Percentiles rank a stretch among this genome's conserved stretches.
Conservation (phyloP, 2,797 vertebrate species). For the Takifugu rubripes region DNA sequence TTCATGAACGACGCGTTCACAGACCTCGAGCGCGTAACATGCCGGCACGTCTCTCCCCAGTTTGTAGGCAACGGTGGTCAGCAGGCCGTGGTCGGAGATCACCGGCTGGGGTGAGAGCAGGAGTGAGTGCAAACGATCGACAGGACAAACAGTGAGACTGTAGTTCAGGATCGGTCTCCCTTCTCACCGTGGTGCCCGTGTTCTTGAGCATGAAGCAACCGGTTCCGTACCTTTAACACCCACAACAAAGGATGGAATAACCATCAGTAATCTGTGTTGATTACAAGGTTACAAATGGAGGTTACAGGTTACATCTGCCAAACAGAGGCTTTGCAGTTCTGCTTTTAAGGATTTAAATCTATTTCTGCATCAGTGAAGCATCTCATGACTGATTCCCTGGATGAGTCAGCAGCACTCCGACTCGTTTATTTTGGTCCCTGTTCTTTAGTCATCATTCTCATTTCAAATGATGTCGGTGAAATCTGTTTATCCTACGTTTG, state of each 20-base stretch:
- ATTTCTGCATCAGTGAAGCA: no score
- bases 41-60: constrained; percentile 85
- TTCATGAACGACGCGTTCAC: constrained; percentile 5
- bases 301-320: no score
- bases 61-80: constrained; percentile 95
- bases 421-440: no score
- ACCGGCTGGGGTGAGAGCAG: constrained; percentile 74
- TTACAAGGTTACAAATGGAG: no score
- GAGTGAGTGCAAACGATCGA: not conserved
- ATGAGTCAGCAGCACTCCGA: no score
- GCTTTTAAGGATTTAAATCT: no score
- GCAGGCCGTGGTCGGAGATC: constrained; percentile 91
- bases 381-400: no score
- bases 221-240: constrained; percentile 86
- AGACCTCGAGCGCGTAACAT: constrained; percentile 92
- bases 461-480: no score
- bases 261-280: not conserved
- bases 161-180: not conserved
- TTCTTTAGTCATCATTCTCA: no score
- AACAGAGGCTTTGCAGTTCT: no score
- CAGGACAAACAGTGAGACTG: no score
- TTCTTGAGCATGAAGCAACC: constrained; percentile 95
- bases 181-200: constrained; percentile 85
- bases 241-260: not conserved
- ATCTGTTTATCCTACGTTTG: no score